Base-by-base conservation (phyloP, 2,888 invertebrate species). In the Autographa pulchrina region DNA sequence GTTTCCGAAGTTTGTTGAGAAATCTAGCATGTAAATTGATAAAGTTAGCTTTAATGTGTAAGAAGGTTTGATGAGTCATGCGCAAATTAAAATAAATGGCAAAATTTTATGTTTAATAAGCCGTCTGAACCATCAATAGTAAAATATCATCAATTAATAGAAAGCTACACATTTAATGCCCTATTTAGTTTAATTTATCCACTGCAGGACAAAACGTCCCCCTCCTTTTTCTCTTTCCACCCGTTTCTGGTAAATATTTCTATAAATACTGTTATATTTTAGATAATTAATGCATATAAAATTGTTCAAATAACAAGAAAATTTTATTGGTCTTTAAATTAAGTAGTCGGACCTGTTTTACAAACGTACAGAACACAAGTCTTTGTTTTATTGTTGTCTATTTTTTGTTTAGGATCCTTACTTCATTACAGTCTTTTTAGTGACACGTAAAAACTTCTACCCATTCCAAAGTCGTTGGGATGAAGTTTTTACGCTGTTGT, bases 381-480 rank as follows among this genome's bases (percentile, higher is more conserved):
- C 58, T 31, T n/a, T 65, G 25, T 32, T 38, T 64, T 66, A 41
- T 18, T 56, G 63, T 18, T 59, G 62, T 74, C 59, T 54, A 32
- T 68, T 35, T 67, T 68, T 67, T 65, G 61, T 67, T 69, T n/a
- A 48, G 43, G 59, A 61, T 67, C 32, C 54, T 68, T 76, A 54
- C 54, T 54, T 62, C 38, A 35, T 58, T 59, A 41, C 20, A 59
- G 32, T 61, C 64, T 74, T 78, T 78, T 69, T 77, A 78, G 32
- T 58, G 65, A 59, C 59, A 58, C 62, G 59, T 77, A 41, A 67
- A 77, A 77, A 70, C 70, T 78, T 77, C n/a, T n/a, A 16, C 0
- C 61, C 52, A 62, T 78, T 78, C 25, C 16, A 58, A 63, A 68
- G 64, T 59, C 58, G 60, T 76, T 73, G 38, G 0, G 52, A 54